Conservation (phyloP, 1,140 invertebrate species). For the Hypsibius dujardini region DNA sequence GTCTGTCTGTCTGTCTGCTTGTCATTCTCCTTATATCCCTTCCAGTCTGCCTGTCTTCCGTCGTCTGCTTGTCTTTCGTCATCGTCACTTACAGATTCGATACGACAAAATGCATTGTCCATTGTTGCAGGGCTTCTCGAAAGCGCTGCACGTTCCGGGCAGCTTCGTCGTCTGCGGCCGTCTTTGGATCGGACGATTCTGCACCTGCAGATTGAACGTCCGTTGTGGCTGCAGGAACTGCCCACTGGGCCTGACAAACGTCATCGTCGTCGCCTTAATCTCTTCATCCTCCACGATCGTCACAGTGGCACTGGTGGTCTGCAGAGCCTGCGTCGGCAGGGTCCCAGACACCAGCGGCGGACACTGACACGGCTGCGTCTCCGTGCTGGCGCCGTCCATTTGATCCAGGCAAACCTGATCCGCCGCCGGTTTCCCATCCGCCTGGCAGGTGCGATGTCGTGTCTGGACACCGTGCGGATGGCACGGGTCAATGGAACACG, state of each 20-base stretch:
- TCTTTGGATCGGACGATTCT: not conserved
- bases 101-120: conserved; percentile 6
- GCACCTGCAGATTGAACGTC: not conserved
- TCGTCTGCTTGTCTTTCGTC: too few species aligned
- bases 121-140: conserved; percentile 5
- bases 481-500: not conserved
- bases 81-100: not conserved
- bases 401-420: conserved; percentile 4
- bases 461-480: conserved; percentile 3
- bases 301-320: too few species aligned
- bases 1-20: too few species aligned
- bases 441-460: not conserved
- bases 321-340: too few species aligned
- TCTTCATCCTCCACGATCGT: too few species aligned
- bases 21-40: too few species aligned
- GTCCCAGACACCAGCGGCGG: too few species aligned
- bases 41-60: too few species aligned
- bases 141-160: not conserved
- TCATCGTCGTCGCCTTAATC: too few species aligned
- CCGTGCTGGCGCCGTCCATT: not conserved
- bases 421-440: not conserved
- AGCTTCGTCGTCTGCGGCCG: not conserved
- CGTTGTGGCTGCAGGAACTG: not conserved
- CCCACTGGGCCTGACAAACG: not conserved
- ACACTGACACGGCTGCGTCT: not conserved